Base-by-base conservation (phyloP, 2,797 vertebrate genomes). In the Spheniscus humboldti region DNA sequence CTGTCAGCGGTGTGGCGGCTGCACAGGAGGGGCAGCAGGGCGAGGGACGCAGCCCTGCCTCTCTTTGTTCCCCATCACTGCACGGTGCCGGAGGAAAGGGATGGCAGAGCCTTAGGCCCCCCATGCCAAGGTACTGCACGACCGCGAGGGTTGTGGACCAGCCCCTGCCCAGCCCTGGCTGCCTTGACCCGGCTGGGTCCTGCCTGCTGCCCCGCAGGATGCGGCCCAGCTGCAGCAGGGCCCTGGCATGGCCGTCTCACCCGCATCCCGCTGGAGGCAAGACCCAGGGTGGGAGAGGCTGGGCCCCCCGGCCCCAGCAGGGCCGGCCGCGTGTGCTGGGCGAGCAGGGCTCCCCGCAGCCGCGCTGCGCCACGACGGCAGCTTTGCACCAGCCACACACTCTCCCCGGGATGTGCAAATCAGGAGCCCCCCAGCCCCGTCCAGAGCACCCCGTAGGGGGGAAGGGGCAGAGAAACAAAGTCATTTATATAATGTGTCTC, bases 401-500 rank as follows among this genome's bases (percentile, higher is more conserved):
- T 43, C 80, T 67, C 63, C 50, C 64, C 14, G 18, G 45, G 43
- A 18, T 60, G 89, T 48, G 92, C 93, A 97, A 94, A 97, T 94
- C 95, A 81, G 88, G 88, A 87, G 63, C 91, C 83, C 88, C 78
- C 85, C 87, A 63, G 52, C 88, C 48, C 81, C 23, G 88, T 92
- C 97, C 97, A 76, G 90, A 96, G 96, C 93, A 95, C 97, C 97
- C 97, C 45, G 92, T 95, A n/a, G 94, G 88, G 96, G 92, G 95
- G 96, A 93, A 92, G 96, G 97, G 97, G 86, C 88, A 97, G 92
- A 92, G 95, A 96, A 97, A 97, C 97, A 97, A 97, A 98, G 97
- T 98, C 97, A 98, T 98, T 98, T 98, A 97, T 98, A 97, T 97
- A 98, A 98, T 98, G 97, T 97, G 97, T 97, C 97, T 97, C 97